Evolutionary conservation across 53 echinoderm and acorn worm genomes (phyloP).

Genomic region (Arbacia lixula): DNA sequence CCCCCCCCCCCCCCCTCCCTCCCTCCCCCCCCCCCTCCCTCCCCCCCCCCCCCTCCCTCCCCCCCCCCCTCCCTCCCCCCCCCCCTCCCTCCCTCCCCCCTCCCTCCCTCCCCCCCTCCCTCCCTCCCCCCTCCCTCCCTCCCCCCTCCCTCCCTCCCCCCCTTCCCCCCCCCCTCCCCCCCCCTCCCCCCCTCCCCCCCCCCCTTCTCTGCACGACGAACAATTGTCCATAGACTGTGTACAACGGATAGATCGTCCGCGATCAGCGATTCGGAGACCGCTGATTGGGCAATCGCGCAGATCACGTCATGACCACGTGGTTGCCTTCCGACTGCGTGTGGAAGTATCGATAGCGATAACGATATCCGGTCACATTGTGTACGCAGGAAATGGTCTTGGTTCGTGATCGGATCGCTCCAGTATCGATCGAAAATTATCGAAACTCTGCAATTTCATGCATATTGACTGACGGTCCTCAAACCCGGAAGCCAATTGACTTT

Average conservation of each 20-base stretch:
- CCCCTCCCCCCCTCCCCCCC: background rate
- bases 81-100: background rate
- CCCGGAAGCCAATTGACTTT: too few relatives aligned
- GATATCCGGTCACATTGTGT: too few relatives aligned
- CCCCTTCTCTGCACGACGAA: background rate
- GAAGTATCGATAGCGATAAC: too few relatives aligned
- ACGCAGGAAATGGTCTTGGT: too few relatives aligned
- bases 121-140: background rate
- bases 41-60: background rate
- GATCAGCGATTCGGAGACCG: too few relatives aligned
- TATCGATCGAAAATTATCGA: too few relatives aligned
- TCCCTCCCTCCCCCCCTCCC: background rate
- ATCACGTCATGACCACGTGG: too few relatives aligned
- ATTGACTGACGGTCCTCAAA: too few relatives aligned
- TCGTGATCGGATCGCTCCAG: too few relatives aligned
- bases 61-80: background rate
- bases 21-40: background rate
- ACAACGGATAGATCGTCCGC: background rate
- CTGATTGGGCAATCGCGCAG: too few relatives aligned
- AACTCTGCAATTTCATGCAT: too few relatives aligned
- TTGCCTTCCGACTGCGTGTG: too few relatives aligned
- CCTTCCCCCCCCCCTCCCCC: background rate
- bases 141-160: background rate
- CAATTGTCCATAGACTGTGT: background rate
- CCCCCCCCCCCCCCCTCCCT: background rate